A percentile compares a stretch with the other conserved stretches of the same genome.
Conservation (phyloP, 2,797 vertebrate genomes). For the Alectoris magna region DNA sequence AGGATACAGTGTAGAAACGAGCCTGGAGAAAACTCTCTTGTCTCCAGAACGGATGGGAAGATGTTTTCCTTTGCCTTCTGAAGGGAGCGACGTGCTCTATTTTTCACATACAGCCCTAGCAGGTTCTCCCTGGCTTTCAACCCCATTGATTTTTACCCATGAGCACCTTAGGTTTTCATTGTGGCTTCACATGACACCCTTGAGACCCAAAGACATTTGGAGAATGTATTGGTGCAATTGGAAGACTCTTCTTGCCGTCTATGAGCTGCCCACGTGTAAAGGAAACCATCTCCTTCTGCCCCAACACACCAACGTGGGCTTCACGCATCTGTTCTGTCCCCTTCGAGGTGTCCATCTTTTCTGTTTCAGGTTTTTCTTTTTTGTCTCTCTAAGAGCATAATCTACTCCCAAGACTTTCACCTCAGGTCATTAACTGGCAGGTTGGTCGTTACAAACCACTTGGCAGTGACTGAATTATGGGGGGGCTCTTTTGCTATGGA, state of each 20-base stretch:
- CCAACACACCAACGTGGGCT: background rate
- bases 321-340: background rate
- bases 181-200: background rate
- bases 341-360: background rate
- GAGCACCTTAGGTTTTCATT: background rate
- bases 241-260: background rate
- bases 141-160: background rate
- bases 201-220: background rate
- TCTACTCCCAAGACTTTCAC: background rate
- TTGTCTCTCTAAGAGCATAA: background rate
- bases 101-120: background rate
- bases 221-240: background rate
- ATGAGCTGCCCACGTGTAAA: background rate
- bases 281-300: background rate
- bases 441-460: slow-evolving; percentile 66
- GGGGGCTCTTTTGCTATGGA: background rate
- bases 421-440: slow-evolving; percentile 66
- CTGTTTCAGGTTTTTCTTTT: background rate
- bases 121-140: background rate
- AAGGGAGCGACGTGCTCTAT: background rate
- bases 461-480: slow-evolving; percentile 80
- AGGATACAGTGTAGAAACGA: background rate
- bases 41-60: background rate
- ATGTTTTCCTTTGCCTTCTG: background rate
- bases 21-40: background rate